Evolutionary conservation across 2,113 vertebrate species (phyloP).

Genomic region (Thryonomys swinderianus): DNA sequence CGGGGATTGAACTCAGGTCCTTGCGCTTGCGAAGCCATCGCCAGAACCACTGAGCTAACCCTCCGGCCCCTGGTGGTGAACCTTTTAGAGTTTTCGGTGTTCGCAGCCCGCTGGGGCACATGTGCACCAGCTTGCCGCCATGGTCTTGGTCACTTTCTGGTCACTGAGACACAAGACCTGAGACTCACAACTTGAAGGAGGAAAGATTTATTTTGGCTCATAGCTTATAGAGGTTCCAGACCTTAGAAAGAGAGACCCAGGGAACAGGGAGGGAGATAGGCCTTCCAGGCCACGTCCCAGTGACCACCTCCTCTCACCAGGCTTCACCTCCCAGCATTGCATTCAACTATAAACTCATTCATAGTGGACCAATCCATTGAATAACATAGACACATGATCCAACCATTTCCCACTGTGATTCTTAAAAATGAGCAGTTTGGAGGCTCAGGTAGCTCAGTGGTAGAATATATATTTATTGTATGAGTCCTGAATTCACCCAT

Average conservation of each 20-base stretch:
- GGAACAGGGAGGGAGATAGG: not conserved
- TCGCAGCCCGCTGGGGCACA: not conserved
- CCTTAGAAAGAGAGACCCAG: not conserved
- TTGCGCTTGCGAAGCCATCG: no score
- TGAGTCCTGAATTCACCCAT: not conserved
- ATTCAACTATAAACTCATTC: not conserved
- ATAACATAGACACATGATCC: not conserved
- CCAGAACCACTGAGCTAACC: no score
- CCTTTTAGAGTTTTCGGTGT: not conserved
- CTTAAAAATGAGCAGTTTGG: not conserved
- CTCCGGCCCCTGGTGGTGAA: no score
- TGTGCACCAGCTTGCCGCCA: not conserved
- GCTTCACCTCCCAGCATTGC: not conserved
- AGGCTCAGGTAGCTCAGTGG: not conserved
- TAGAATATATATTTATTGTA: not conserved
- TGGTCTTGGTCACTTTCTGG: not conserved
- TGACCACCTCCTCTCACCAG: not conserved
- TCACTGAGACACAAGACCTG: not conserved
- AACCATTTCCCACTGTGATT: not conserved
- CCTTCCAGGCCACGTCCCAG: not conserved
- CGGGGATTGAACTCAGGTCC: no score
- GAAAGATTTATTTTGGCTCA: not conserved
- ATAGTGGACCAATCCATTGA: not conserved
- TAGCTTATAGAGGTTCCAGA: not conserved
- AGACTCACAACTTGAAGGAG: not conserved